Evolutionary conservation across 2,113 vertebrate species (phyloP).

Genomic region (Rallus limicola): DNA sequence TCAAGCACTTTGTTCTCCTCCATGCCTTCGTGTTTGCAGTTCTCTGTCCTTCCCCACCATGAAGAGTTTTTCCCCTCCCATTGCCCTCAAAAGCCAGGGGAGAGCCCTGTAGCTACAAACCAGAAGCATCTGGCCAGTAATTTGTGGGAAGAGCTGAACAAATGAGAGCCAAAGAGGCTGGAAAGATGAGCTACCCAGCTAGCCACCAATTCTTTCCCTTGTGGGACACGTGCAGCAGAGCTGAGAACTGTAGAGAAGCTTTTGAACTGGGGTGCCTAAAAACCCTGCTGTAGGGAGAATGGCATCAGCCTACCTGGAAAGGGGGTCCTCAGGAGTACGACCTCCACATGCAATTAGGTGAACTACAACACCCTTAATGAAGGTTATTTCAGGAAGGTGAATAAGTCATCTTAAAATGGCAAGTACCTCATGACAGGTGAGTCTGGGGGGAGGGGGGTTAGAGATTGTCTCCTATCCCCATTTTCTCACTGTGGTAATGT

Average conservation of each 20-base stretch:
- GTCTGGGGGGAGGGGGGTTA: fast-evolving
- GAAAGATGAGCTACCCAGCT: background rate
- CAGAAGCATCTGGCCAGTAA: background rate
- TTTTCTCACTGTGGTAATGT: background rate
- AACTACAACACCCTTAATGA: fast-evolving
- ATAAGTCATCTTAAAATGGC: background rate
- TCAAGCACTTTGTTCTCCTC: background rate
- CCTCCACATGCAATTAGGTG: background rate
- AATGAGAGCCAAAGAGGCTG: background rate
- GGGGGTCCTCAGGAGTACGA: background rate
- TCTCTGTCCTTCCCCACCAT: background rate
- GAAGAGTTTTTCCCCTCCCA: background rate
- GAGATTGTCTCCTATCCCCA: background rate
- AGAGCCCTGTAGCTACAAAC: background rate
- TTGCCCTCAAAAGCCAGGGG: background rate
- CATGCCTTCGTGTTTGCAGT: fast-evolving
- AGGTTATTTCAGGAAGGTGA: background rate
- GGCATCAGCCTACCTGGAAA: background rate
- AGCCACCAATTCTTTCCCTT: background rate
- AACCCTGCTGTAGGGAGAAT: background rate
- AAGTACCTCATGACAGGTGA: background rate
- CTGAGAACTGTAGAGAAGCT: background rate
- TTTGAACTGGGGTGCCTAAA: background rate
- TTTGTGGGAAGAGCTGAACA: background rate
- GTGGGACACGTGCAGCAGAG: background rate